A percentile compares a stretch with the other conserved stretches of the same genome.
phyloP scores from a whole-genome alignment of 2,888 invertebrate genomes.

The Phoenoteleia sp. region DNA sequence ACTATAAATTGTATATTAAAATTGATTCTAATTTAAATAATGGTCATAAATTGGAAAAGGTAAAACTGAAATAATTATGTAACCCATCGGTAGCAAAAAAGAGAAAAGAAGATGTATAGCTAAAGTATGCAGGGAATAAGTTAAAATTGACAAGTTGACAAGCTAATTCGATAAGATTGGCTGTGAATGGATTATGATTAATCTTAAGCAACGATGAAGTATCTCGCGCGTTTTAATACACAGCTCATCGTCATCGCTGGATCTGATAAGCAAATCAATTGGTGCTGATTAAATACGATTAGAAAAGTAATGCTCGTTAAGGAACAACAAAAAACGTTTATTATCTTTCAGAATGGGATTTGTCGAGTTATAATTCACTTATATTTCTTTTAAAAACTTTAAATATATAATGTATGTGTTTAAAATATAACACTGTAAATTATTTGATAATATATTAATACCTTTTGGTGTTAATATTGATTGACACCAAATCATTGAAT shows the following conservation, averaged over 20 bases:
- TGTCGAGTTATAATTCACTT: background rate
- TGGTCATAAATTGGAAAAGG: no score
- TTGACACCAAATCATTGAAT: no score
- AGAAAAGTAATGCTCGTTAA: constrained; percentile 56
- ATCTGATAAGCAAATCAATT: constrained; percentile 67
- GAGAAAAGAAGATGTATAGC: constrained; percentile 32
- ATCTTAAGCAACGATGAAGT: constrained; percentile 62
- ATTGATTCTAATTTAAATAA: no score
- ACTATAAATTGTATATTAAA: no score
- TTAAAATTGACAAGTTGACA: constrained; percentile 68
- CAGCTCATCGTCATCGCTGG: constrained; percentile 35
- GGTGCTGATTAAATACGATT: constrained; percentile 64
- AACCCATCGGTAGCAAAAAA: background rate
- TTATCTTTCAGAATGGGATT: constrained; percentile 49
- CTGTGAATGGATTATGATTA: constrained; percentile 68
- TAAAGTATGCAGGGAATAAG: constrained; percentile 48
- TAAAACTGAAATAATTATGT: background rate
- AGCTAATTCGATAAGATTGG: constrained; percentile 69
- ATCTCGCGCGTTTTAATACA: constrained; percentile 60
- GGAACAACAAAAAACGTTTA: constrained; percentile 31
- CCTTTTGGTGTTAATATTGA: no score
- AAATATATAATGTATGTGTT: no score
- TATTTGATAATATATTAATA: no score
- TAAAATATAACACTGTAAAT: no score
- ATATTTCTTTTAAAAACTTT: background rate